A percentile compares a stretch with the other conserved stretches of the same genome.
These are phyloP conservation scores for Hylaeus anthracinus DNA, from an alignment of 1,140 invertebrate species.

Conservation along the genomic window DNA sequence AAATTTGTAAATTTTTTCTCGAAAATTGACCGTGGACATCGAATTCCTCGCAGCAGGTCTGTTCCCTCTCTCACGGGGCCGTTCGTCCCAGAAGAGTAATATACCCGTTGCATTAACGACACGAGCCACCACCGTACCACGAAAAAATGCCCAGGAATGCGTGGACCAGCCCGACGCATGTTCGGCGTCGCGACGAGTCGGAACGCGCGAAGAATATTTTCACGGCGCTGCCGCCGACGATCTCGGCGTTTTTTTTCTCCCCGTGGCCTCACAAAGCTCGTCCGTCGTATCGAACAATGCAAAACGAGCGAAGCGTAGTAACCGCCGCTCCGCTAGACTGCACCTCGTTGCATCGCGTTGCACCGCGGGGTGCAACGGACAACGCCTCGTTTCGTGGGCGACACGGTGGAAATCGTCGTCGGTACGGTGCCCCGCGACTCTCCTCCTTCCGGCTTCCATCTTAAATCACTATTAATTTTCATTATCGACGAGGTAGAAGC, in stretches of 20 bases:
- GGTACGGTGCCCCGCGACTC: not conserved
- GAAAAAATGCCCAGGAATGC: too few relatives aligned
- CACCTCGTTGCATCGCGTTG: conserved; percentile 1
- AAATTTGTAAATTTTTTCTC: too few relatives aligned
- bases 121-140: too few relatives aligned
- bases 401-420: conserved; percentile 3
- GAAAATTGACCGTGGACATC: too few relatives aligned
- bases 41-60: too few relatives aligned
- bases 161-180: not conserved
- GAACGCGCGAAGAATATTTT: not conserved
- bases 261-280: not conserved
- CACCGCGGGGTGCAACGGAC: conserved; percentile 16
- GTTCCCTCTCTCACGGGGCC: too few relatives aligned
- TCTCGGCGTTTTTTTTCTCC: not conserved
- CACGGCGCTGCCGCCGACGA: not conserved
- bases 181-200: not conserved
- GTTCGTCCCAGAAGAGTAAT: too few relatives aligned
- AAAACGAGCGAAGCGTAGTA: conserved; percentile 21
- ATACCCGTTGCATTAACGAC: too few relatives aligned
- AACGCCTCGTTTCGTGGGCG: conserved; percentile 16
- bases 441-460: not conserved
- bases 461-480: too few relatives aligned
- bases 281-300: conserved; percentile 17
- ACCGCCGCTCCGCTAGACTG: conserved; percentile 17
- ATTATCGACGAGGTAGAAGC: too few relatives aligned